These are phyloP conservation scores for Antedon mediterranea DNA, from an alignment of 53 echinoderm and acorn worm species.

Conservation along the genomic window DNA sequence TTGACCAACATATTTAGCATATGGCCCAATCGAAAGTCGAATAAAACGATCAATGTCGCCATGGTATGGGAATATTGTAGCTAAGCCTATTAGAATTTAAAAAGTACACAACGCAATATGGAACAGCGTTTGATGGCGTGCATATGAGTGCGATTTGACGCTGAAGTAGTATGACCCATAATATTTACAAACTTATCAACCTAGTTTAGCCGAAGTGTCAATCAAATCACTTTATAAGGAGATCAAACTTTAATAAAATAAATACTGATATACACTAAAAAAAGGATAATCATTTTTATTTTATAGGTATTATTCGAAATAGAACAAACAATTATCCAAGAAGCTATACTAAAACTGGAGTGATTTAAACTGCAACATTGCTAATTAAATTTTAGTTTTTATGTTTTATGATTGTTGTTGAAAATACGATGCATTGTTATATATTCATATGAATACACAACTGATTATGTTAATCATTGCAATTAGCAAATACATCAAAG, in stretches of 20 bases:
- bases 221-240: neutral
- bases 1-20: neutral
- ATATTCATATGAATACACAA: no score
- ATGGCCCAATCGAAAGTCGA: neutral
- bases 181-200: neutral
- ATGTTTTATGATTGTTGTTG: no score
- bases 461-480: no score
- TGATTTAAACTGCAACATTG: no score
- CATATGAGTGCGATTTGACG: neutral
- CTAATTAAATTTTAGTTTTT: no score
- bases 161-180: neutral
- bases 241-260: neutral
- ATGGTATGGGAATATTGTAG: neutral
- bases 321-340: no score
- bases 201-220: neutral
- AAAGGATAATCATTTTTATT: no score
- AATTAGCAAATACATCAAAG: no score
- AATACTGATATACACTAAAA: no score
- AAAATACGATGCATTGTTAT: no score
- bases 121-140: neutral
- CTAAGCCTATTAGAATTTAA: neutral
- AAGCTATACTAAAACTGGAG: no score
- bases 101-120: neutral
- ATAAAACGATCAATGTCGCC: neutral
- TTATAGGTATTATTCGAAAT: no score